These are phyloP conservation scores for Psettodes erumei DNA, from an alignment of 2,113 vertebrate species.

Conservation along the genomic window DNA sequence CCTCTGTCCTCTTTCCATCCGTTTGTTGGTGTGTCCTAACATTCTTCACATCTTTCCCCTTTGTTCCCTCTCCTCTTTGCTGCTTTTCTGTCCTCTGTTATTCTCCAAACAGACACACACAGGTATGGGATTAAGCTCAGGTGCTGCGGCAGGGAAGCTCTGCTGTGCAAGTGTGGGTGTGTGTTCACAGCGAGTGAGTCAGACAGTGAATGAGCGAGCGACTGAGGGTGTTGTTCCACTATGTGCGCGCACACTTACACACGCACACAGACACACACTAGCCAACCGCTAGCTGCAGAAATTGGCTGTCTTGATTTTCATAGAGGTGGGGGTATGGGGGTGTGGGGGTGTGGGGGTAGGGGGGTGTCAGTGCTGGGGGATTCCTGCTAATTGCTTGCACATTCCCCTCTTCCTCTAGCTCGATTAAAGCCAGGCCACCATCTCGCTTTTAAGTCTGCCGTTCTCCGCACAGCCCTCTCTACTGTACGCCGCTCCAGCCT, in stretches of 20 bases:
- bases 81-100: not conserved
- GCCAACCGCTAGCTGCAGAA: conserved; percentile 51
- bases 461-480: conserved; percentile 37
- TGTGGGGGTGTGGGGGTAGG: not conserved
- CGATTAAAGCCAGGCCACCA: conserved; percentile 73
- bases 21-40: conserved; percentile 10
- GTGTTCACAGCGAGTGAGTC: conserved; percentile 23
- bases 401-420: conserved; percentile 68
- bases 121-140: conserved; percentile 45
- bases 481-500: conserved; percentile 46
- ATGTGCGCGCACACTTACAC: conserved; percentile 13
- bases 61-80: not conserved
- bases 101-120: conserved; percentile 18
- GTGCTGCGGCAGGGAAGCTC: conserved; percentile 48
- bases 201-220: conserved; percentile 22
- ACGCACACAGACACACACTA: conserved; percentile 13
- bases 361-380: conserved; percentile 46
- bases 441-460: conserved; percentile 63
- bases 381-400: conserved; percentile 79
- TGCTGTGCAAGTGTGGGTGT: conserved; percentile 8
- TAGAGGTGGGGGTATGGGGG: too few relatives aligned
- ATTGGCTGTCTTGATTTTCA: conserved; percentile 65
- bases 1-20: not conserved
- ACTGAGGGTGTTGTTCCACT: conserved; percentile 39
- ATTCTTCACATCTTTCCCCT: conserved; percentile 6